A percentile compares a stretch with the other conserved stretches of the same genome.
Evolutionary conservation across 2,113 vertebrate species (phyloP).

Genomic region (Pachypanchax playfairii): DNA sequence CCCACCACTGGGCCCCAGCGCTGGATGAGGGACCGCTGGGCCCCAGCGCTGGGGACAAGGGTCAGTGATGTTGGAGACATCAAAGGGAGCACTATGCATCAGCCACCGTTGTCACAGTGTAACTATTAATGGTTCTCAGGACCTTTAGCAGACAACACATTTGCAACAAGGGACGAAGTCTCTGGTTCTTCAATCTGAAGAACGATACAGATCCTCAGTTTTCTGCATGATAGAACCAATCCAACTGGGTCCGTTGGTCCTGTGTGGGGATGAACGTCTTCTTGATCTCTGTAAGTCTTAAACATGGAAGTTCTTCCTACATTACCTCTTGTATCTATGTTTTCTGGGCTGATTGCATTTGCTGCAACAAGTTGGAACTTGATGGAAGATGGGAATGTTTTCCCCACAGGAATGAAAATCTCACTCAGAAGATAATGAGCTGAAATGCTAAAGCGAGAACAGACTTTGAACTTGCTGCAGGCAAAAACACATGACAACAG

Average conservation of each 20-base stretch:
- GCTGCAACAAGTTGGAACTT: conserved; percentile 20
- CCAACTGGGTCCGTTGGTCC: conserved; percentile 5
- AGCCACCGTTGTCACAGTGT: no score
- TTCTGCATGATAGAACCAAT: neutral
- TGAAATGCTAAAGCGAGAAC: conserved; percentile 9
- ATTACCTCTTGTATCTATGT: neutral
- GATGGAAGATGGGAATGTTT: neutral
- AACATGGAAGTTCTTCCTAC: neutral
- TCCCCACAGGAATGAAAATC: conserved; percentile 8
- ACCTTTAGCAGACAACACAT: no score
- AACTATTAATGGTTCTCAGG: no score
- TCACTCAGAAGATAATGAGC: neutral
- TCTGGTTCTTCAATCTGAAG: neutral
- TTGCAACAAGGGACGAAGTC: neutral
- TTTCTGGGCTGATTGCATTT: neutral
- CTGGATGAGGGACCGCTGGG: no score
- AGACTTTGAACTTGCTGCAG: neutral
- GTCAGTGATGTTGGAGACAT: no score
- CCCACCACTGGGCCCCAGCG: no score
- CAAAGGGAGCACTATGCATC: no score
- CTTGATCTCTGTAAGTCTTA: no score
- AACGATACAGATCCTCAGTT: neutral
- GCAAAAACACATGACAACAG: neutral
- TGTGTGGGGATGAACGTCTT: conserved; percentile 12
- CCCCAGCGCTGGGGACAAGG: no score